Conservation (phyloP, 1,140 invertebrate species). For the Penaeus japonicus region DNA sequence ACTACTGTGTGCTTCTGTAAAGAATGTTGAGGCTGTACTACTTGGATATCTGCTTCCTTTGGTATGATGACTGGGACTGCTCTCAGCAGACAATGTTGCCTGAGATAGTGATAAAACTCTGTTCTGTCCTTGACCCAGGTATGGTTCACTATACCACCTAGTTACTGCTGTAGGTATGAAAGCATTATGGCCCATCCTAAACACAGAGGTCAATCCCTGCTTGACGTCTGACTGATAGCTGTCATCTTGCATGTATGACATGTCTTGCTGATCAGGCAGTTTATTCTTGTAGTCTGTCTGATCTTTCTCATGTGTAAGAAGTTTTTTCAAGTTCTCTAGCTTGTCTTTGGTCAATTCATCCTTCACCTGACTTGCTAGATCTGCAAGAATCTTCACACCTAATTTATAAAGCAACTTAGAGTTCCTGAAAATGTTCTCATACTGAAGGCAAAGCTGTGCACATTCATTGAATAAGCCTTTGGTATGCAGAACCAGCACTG, state of each 20-base stretch:
- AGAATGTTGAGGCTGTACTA: neutral
- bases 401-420: slow-evolving; percentile 30
- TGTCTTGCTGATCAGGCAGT: neutral
- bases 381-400: slow-evolving; percentile 32
- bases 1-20: neutral
- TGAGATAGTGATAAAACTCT: neutral
- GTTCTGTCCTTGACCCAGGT: neutral
- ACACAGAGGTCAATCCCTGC: neutral
- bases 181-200: neutral
- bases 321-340: neutral
- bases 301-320: neutral
- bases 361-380: slow-evolving; percentile 7
- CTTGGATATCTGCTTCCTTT: neutral
- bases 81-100: slow-evolving; percentile 4
- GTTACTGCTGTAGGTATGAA: neutral
- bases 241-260: slow-evolving; percentile 15
- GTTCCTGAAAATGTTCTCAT: neutral
- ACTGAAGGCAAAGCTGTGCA: slow-evolving; percentile 17
- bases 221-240: slow-evolving; percentile 19
- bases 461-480: slow-evolving; percentile 1
- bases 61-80: neutral
- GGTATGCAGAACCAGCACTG: slow-evolving; percentile 32
- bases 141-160: slow-evolving; percentile 39
- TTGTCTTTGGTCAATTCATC: neutral
- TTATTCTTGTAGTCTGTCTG: neutral